Base-by-base conservation (phyloP, 2,113 vertebrate genomes). In the Hiodon alosoides region DNA sequence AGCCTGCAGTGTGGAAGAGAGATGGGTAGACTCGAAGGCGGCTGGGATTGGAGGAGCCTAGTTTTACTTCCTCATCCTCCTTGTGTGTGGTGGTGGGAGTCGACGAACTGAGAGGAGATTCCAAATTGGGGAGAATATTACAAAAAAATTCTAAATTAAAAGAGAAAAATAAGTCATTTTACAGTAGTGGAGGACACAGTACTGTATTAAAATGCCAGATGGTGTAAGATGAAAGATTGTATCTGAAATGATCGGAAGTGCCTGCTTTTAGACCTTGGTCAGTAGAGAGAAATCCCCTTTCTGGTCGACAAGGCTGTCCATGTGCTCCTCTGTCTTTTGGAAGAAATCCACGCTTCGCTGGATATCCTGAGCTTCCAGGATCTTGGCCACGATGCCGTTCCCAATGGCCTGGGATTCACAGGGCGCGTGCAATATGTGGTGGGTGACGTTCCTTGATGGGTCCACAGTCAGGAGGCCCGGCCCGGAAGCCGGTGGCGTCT, bases 321-420 rank as follows among this genome's bases (percentile, higher is more conserved):
- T 78, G 66, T 82, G 66, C 46, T 58, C 74, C 9, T 83, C 77
- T 1, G 80, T 14, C 57, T 78, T 74, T 14, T 83, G 71, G 71
- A 91, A 91, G 58, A 90, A 88, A 0, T 77, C 77, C 77, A 83
- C 58, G 58, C 77, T 88, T 2, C 17, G 47, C 67, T 85, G 81
- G 65, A 91, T 67, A 66, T 88, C 84, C 76, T 89, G 89, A 5
- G 79, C 59, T 0, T 81, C 83, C 2, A 91, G 79, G 6, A 91
- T 84, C 0, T 78, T 84, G 2, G 62, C 79, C 53, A 87, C 78
- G 14, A 91, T 57, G 16, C 84, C 85, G 46, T 81, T 67, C 3
- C 82, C 85, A 67, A 92, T 89, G 48, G 82, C 85, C 3, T 81
- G 77, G 55, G 90, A 86, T 78, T 90, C 74, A 74, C 91, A 92